These are phyloP conservation scores for Stenchaetothrips biformis DNA, from an alignment of 2,888 invertebrate genomes.

Conservation along the genomic window DNA sequence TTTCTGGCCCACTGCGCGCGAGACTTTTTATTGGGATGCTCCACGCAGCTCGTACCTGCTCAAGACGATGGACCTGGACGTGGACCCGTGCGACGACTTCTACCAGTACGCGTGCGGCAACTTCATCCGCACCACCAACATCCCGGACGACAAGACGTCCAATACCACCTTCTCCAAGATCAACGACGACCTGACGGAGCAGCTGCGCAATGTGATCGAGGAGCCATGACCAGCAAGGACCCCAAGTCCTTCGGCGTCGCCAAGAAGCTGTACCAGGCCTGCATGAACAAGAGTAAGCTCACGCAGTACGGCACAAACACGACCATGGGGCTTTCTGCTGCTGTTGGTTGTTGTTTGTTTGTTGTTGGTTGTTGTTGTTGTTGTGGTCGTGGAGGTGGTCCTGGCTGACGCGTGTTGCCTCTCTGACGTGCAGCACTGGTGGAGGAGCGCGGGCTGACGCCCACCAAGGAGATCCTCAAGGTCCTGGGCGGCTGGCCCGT, in stretches of 20 bases:
- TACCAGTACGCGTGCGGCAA: constrained; percentile 75
- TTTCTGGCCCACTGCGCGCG: neutral
- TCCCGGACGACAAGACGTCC: constrained; percentile 76
- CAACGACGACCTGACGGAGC: constrained; percentile 68
- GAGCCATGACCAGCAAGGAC: constrained; percentile 56
- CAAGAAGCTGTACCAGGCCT: constrained; percentile 77
- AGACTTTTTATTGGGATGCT: neutral
- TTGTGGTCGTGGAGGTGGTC: neutral
- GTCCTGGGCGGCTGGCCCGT: constrained; percentile 93
- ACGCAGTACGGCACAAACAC: neutral
- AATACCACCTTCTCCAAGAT: constrained; percentile 72
- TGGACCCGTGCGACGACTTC: constrained; percentile 78
- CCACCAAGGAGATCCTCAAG: constrained; percentile 65
- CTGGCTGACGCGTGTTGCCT: neutral
- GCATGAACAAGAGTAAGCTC: constrained; percentile 80
- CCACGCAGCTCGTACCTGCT: constrained; percentile 61
- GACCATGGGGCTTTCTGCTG: no score
- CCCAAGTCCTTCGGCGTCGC: constrained; percentile 69
- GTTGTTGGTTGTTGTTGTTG: no score
- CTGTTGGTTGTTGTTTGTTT: no score
- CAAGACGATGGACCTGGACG: constrained; percentile 62
- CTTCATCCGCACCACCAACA: constrained; percentile 64
- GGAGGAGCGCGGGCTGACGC: constrained; percentile 69
- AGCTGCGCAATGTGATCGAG: constrained; percentile 64
- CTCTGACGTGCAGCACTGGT: constrained; percentile 60